Percentiles rank a stretch among this genome's conserved stretches.
These are phyloP conservation scores for Pelvicachromis taeniatus DNA, from an alignment of 2,113 vertebrate genomes.

Conservation along the genomic window DNA sequence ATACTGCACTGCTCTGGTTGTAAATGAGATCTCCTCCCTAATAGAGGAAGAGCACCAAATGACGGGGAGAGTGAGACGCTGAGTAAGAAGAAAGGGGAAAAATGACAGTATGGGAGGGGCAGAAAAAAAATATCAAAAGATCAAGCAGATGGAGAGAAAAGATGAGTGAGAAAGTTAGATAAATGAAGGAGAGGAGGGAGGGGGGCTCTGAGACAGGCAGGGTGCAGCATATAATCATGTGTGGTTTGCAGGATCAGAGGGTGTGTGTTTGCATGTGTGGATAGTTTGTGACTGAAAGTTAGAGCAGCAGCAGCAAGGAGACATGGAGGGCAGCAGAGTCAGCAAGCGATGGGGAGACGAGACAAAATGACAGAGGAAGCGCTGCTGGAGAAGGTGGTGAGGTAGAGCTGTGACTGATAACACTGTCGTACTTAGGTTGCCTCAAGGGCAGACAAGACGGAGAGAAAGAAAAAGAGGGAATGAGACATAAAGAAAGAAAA, in stretches of 20 bases:
- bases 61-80: background rate
- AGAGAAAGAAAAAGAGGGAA: conserved; percentile 21
- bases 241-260: background rate
- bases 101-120: background rate
- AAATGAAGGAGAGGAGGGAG: background rate
- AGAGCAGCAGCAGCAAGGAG: conserved; percentile 23
- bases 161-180: conserved; percentile 1
- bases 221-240: background rate
- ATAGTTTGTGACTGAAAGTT: background rate
- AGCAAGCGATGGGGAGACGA: conserved; percentile 24
- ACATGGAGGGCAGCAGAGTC: conserved; percentile 43
- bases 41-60: background rate
- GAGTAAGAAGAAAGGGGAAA: background rate
- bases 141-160: background rate
- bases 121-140: background rate
- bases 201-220: background rate
- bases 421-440: conserved; percentile 59
- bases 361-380: conserved; percentile 2
- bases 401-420: conserved; percentile 63
- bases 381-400: conserved; percentile 2
- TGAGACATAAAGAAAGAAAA: conserved; percentile 40
- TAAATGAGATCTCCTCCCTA: conserved; percentile 38
- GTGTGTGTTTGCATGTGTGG: background rate
- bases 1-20: conserved; percentile 21
- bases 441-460: conserved; percentile 60